Conservation (phyloP, 1,140 invertebrate genomes). For the Danaus plexippus region DNA sequence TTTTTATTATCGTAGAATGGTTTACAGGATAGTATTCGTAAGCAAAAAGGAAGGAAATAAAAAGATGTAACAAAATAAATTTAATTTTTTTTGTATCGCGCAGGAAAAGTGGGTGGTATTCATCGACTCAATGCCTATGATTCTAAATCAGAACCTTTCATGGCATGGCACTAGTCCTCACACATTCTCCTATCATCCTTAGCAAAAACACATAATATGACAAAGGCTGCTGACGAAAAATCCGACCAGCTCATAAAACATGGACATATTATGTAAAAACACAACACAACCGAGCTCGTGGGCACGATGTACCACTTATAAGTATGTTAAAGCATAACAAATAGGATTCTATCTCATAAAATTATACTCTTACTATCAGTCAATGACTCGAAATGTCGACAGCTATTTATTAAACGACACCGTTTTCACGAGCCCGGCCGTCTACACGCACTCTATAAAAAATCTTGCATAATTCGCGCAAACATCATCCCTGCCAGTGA, state of each 20-base stretch:
- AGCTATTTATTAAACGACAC: conserved; percentile 4
- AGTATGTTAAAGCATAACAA: conserved; percentile 6
- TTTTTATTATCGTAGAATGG: conserved; percentile 63
- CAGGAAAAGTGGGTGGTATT: conserved; percentile 69
- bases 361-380: conserved; percentile 10
- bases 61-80: conserved; percentile 61
- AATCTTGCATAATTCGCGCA: conserved; percentile 68
- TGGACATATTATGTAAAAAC: conserved; percentile 30
- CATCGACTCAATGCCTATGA: conserved; percentile 67
- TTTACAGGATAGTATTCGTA: conserved; percentile 58
- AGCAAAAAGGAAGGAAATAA: conserved; percentile 49
- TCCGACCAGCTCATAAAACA: conserved; percentile 20
- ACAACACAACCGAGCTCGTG: conserved; percentile 23
- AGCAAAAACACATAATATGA: conserved; percentile 56
- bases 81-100: conserved; percentile 51
- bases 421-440: conserved; percentile 17
- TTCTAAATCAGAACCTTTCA: conserved; percentile 71
- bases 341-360: conserved; percentile 9
- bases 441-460: conserved; percentile 42
- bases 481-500: conserved; percentile 69
- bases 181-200: conserved; percentile 67
- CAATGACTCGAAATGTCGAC: conserved; percentile 9
- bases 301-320: conserved; percentile 11
- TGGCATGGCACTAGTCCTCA: conserved; percentile 70
- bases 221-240: conserved; percentile 31